Percentiles rank a stretch among this genome's conserved stretches.
Evolutionary conservation across 2,113 vertebrate species (phyloP).

Genomic region (Alligator sinensis): DNA sequence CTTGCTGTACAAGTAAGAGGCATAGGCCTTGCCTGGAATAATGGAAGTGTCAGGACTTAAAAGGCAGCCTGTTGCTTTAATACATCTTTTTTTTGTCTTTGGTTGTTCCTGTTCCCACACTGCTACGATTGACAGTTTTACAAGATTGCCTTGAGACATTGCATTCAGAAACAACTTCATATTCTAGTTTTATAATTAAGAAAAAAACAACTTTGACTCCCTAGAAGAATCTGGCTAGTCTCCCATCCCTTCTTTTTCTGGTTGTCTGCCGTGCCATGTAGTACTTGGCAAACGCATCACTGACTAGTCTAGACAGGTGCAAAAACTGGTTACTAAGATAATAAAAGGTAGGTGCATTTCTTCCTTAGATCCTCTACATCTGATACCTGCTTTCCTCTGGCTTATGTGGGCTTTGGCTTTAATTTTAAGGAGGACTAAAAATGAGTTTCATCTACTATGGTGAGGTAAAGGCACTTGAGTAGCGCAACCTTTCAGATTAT

Average conservation of each 20-base stretch:
- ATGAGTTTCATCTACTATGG: neutral
- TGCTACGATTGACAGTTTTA: conserved; percentile 6
- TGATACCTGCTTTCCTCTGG: conserved; percentile 3
- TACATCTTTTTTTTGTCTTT: conserved; percentile 16
- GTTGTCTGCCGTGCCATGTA: neutral
- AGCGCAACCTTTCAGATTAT: neutral
- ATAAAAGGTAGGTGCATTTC: neutral
- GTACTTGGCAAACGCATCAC: neutral
- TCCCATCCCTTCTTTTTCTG: conserved; percentile 40
- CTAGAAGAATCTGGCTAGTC: neutral
- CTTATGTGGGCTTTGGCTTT: conserved; percentile 15
- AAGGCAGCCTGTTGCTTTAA: neutral
- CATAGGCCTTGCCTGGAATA: neutral
- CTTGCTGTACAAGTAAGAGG: neutral
- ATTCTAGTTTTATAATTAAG: conserved; percentile 44
- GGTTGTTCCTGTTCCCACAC: conserved; percentile 30
- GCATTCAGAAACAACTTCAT: conserved; percentile 15
- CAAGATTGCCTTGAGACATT: neutral
- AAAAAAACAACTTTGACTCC: conserved; percentile 25
- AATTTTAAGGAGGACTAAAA: neutral
- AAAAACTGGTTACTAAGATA: conserved; percentile 1
- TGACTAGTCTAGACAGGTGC: conserved; percentile 47
- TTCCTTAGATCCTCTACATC: conserved; percentile 6
- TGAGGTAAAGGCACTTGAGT: neutral
- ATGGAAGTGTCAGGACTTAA: neutral